phyloP scores from a whole-genome alignment of 2,113 vertebrate species.

The Oriolus oriolus region DNA sequence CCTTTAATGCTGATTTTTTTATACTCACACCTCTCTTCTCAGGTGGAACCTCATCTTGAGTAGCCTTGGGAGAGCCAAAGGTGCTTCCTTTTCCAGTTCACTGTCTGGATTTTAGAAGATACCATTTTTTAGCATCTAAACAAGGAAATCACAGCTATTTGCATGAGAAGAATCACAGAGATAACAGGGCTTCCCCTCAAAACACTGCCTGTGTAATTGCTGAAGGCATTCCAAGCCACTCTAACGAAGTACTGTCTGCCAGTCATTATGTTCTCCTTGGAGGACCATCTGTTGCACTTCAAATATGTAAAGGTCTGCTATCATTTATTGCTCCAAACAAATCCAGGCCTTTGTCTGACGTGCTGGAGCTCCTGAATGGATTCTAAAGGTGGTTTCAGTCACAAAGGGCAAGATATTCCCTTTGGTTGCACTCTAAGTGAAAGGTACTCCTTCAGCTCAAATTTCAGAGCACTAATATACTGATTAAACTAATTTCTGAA shows the following conservation, averaged over 20 bases:
- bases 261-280: conserved; percentile 54
- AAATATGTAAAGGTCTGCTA: conserved; percentile 37
- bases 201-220: conserved; percentile 37
- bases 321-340: conserved; percentile 41
- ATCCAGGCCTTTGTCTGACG: neutral
- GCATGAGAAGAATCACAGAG: neutral
- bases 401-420: neutral
- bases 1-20: neutral
- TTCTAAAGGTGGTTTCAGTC: neutral
- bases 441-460: neutral
- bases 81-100: neutral
- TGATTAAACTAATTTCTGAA: neutral
- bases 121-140: neutral
- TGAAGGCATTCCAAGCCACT: conserved; percentile 43
- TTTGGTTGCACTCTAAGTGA: neutral
- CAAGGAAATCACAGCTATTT: neutral
- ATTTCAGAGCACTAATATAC: neutral
- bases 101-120: neutral
- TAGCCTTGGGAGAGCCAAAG: neutral
- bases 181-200: conserved; percentile 1
- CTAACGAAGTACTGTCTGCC: conserved; percentile 54
- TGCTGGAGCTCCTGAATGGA: neutral
- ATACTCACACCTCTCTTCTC: neutral
- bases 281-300: conserved; percentile 63
- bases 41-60: neutral